Percentiles rank a stretch among this genome's conserved stretches.
Conservation (phyloP, 2,113 vertebrate genomes). For the Strigops habroptila region DNA sequence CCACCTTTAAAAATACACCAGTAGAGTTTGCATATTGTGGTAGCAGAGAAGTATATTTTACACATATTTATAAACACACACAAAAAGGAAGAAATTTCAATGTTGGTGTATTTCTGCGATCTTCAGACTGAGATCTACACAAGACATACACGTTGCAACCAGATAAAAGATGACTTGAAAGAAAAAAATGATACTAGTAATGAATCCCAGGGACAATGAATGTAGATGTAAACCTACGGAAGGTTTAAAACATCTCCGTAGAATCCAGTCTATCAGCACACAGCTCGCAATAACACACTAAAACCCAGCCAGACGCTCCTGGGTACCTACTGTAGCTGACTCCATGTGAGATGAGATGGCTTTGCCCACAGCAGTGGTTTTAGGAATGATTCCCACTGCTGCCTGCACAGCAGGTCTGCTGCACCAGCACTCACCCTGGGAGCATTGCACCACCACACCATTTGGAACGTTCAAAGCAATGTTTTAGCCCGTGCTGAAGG, state of each 20-base stretch:
- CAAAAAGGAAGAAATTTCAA: neutral
- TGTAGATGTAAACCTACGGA: neutral
- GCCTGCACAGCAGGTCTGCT: neutral
- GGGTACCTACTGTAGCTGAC: neutral
- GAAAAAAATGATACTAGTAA: neutral
- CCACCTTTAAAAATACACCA: neutral
- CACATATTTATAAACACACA: neutral
- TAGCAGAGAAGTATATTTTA: neutral
- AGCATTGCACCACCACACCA: neutral
- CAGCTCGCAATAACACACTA: rapidly evolving
- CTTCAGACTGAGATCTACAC: neutral
- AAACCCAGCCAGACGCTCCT: neutral
- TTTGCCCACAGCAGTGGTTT: neutral
- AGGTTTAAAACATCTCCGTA: neutral
- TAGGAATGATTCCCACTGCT: neutral
- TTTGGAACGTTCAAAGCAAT: neutral
- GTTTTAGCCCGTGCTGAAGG: too few species aligned
- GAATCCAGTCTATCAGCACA: neutral
- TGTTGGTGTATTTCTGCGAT: neutral
- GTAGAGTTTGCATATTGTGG: neutral
- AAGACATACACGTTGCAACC: neutral
- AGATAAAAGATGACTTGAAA: neutral
- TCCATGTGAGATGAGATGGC: rapidly evolving
- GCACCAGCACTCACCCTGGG: neutral
- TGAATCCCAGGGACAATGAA: neutral